Conservation (phyloP, 2,797 vertebrate species). For the Parauchenoglanis ngamensis region DNA sequence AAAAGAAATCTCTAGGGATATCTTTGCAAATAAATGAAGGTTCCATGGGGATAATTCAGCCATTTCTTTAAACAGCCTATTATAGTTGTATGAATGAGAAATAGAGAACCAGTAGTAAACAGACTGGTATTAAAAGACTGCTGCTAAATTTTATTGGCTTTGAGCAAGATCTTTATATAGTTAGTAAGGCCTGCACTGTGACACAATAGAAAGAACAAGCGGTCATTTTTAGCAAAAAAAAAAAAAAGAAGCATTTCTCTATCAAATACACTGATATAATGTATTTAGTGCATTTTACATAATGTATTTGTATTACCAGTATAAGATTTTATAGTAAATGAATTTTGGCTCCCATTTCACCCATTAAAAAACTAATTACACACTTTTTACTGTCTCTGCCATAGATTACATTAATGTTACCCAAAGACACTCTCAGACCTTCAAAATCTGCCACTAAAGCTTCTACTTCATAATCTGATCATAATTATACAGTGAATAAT, state of each 20-base stretch:
- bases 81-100: neutral
- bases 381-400: conserved; percentile 26
- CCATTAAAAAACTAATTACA: neutral
- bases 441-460: neutral
- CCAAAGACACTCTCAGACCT: conserved; percentile 63
- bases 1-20: neutral
- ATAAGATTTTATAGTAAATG: neutral
- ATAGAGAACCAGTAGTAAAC: neutral
- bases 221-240: neutral
- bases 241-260: neutral
- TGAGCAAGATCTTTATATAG: neutral
- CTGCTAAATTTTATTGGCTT: neutral
- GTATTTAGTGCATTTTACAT: neutral
- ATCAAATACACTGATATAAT: neutral
- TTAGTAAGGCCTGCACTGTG: neutral
- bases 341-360: conserved; percentile 29
- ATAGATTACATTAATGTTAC: conserved; percentile 66
- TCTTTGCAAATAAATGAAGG: neutral
- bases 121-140: neutral
- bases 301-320: neutral
- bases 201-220: neutral
- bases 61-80: neutral
- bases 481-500: conserved; percentile 23
- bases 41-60: neutral
- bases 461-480: conserved; percentile 47